Conservation (phyloP, 2,888 invertebrate species). For the Entomobrya multifasciata region DNA sequence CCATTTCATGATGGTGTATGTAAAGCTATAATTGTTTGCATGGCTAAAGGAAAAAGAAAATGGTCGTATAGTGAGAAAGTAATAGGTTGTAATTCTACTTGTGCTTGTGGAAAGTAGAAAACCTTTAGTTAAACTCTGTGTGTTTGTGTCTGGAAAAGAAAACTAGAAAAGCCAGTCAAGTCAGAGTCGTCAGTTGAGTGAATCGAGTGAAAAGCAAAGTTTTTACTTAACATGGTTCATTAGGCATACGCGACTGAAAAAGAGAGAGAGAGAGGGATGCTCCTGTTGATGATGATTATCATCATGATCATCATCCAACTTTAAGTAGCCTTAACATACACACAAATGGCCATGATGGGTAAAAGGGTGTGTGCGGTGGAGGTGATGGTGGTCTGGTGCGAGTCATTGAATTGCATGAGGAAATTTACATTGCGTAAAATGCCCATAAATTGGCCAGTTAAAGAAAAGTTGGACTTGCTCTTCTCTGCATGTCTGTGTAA, state of each 20-base stretch:
- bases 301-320: conserved; percentile 7
- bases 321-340: no score
- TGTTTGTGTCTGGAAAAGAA: not conserved
- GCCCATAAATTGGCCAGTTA: conserved; percentile 67
- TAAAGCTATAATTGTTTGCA: conserved; percentile 62
- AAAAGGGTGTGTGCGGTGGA: conserved; percentile 38
- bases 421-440: conserved; percentile 70
- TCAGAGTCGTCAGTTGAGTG: conserved; percentile 22
- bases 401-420: conserved; percentile 66
- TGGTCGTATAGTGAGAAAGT: conserved; percentile 30
- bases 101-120: conserved; percentile 8
- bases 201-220: conserved; percentile 61
- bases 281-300: conserved; percentile 37
- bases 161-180: not conserved
- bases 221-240: conserved; percentile 64
- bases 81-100: conserved; percentile 46
- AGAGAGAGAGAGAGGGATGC: conserved; percentile 19
- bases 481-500: not conserved
- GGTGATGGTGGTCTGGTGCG: conserved; percentile 6
- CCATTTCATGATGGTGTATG: conserved; percentile 55
- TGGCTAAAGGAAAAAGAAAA: conserved; percentile 40
- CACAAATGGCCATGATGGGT: not conserved
- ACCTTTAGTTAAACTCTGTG: not conserved
- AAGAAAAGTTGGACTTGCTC: conserved; percentile 53
- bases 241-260: conserved; percentile 46